phyloP scores from a whole-genome alignment of 2,113 vertebrate genomes.

The Alaudala cheleensis region DNA sequence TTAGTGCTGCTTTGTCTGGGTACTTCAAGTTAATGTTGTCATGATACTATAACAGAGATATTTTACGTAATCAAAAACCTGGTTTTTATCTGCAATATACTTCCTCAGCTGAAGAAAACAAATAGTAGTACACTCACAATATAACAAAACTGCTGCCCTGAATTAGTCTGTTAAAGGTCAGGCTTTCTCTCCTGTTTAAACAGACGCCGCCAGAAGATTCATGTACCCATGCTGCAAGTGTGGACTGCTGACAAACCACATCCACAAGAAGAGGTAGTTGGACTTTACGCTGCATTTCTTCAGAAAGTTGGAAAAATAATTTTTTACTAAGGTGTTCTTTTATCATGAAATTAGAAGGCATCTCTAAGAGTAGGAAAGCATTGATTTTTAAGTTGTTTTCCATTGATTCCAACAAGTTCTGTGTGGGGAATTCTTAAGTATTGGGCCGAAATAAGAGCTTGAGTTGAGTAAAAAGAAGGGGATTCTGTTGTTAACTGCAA shows the following conservation, averaged over 20 bases:
- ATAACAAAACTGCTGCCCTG: neutral
- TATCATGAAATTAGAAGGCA: neutral
- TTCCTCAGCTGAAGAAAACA: neutral
- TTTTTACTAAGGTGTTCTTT: neutral
- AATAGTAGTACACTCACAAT: neutral
- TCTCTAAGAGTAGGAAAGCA: neutral
- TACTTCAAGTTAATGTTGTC: neutral
- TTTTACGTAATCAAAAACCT: neutral
- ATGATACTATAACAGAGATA: accelerated
- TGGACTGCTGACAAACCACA: constrained; percentile 98
- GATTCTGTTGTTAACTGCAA: neutral
- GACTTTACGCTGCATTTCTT: neutral
- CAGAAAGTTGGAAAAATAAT: neutral
- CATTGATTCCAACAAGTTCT: neutral
- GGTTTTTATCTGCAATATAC: neutral
- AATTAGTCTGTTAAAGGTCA: neutral
- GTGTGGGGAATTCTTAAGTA: neutral
- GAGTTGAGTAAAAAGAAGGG: neutral
- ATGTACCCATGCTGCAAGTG: constrained; percentile 92
- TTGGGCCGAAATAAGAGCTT: neutral
- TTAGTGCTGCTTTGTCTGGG: neutral
- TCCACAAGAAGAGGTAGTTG: constrained; percentile 92
- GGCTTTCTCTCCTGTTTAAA: constrained; percentile 12
- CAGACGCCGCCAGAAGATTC: constrained; percentile 91
- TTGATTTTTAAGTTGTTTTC: neutral